phyloP scores from a whole-genome alignment of 2,113 vertebrate genomes.

The Bombycilla garrulus region DNA sequence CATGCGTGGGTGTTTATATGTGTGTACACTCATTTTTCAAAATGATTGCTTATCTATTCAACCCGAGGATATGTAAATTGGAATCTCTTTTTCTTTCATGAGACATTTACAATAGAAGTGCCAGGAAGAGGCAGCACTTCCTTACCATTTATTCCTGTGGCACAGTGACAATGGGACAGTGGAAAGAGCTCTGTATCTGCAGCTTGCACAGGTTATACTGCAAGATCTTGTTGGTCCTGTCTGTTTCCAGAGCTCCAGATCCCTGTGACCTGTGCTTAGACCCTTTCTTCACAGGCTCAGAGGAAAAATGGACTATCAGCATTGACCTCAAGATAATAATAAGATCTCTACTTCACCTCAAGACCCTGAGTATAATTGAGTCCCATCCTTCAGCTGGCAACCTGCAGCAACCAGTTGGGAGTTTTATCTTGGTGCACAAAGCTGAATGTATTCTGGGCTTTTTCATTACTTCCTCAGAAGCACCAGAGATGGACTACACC shows the following conservation, averaged over 20 bases:
- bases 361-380: not conserved
- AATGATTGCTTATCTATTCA: constrained; percentile 13
- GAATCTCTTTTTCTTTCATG: not conserved
- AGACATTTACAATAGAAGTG: not conserved
- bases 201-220: accelerated
- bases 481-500: not conserved
- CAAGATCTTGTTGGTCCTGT: not conserved
- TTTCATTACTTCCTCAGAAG: not conserved
- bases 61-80: not conserved
- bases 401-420: not conserved
- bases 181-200: not conserved
- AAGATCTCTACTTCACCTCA: not conserved
- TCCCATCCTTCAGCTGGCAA: not conserved
- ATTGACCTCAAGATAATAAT: not conserved
- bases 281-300: not conserved
- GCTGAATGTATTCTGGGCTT: not conserved
- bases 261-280: not conserved
- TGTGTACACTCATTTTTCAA: not conserved
- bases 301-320: not conserved
- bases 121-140: not conserved
- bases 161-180: not conserved
- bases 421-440: not conserved
- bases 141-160: not conserved
- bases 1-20: not conserved
- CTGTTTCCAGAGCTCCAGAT: not conserved